Conservation (phyloP, 2,797 vertebrate genomes). For the Buceros bicornis region DNA sequence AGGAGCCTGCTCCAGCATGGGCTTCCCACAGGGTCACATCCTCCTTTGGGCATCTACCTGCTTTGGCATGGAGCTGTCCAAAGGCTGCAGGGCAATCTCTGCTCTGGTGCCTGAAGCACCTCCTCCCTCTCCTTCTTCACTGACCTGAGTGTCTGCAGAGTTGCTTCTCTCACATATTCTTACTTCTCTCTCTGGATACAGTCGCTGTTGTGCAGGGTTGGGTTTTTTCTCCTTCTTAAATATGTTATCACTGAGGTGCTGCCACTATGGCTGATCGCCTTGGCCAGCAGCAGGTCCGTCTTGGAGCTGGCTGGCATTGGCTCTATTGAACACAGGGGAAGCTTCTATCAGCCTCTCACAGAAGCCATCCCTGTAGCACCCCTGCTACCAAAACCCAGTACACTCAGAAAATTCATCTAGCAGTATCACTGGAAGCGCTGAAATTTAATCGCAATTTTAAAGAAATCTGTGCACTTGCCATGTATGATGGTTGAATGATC, state of each 20-base stretch:
- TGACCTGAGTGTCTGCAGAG: background rate
- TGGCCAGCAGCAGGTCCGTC: background rate
- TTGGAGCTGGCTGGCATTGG: background rate
- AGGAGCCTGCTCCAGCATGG: background rate
- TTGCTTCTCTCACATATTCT: rapidly evolving
- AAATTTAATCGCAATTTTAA: background rate
- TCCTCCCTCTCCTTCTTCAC: background rate
- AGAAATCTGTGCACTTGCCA: background rate
- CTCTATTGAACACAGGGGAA: background rate
- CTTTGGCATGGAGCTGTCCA: no score
- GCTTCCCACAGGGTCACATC: background rate
- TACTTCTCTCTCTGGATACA: no score
- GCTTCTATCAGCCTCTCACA: background rate
- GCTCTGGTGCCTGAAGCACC: background rate
- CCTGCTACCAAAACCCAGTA: background rate
- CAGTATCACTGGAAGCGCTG: background rate
- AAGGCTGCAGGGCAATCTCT: background rate
- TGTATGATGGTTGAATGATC: background rate
- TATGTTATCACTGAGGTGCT: background rate
- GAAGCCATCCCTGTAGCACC: background rate
- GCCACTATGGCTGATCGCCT: background rate
- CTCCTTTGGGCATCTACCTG: no score
- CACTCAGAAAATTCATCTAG: background rate
- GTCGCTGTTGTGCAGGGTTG: background rate
- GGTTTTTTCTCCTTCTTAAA: background rate